These are phyloP conservation scores for Drosophila mercatorum DNA, from an alignment of 2,888 invertebrate species.

Conservation along the genomic window DNA sequence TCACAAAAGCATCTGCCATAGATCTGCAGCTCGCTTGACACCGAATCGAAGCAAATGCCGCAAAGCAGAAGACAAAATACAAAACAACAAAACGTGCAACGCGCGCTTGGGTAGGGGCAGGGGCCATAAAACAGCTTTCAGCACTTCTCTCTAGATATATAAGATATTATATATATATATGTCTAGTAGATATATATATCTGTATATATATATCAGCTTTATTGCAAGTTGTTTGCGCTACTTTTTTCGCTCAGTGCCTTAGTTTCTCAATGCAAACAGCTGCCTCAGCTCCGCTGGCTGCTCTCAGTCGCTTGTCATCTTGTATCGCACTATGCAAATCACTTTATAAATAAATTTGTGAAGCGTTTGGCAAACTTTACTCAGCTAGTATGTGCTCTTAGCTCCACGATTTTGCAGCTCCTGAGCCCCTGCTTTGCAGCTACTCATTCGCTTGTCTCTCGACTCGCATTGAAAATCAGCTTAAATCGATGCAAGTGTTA, in stretches of 20 bases:
- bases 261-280: constrained; percentile 60
- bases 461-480: constrained; percentile 51
- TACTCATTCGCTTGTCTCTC: constrained; percentile 31
- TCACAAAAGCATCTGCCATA: constrained; percentile 55
- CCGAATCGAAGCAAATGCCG: constrained; percentile 50
- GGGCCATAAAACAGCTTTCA: constrained; percentile 21
- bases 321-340: constrained; percentile 73
- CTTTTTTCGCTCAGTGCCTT: constrained; percentile 33
- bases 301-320: constrained; percentile 30
- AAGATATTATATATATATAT: constrained; percentile 14
- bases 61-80: constrained; percentile 10
- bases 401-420: constrained; percentile 5
- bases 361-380: constrained; percentile 53
- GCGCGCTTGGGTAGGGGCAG: neutral
- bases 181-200: constrained; percentile 19
- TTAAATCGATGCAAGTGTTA: constrained; percentile 61
- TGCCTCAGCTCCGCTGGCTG: constrained; percentile 2
- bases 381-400: constrained; percentile 12
- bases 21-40: constrained; percentile 56
- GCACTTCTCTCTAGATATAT: constrained; percentile 8
- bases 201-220: constrained; percentile 25
- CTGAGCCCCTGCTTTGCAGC: constrained; percentile 15
- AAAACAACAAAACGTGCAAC: constrained; percentile 10
- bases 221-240: constrained; percentile 41
- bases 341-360: constrained; percentile 75